Percentiles rank a stretch among this genome's conserved stretches.
phyloP scores from a whole-genome alignment of 2,888 invertebrate genomes.

The Thelaira solivaga region DNA sequence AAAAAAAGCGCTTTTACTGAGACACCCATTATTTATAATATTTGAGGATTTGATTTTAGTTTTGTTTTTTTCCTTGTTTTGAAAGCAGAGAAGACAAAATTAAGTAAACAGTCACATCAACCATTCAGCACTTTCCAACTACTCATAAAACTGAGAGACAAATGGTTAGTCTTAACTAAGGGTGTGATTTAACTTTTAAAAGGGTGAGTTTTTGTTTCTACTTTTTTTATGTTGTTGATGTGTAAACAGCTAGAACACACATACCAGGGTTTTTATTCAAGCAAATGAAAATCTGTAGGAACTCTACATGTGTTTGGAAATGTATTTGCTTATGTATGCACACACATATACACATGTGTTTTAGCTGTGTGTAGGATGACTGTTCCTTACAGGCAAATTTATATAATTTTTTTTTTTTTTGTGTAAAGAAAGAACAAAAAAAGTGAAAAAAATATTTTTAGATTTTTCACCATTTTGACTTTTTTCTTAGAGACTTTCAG shows the following conservation, averaged over 20 bases:
- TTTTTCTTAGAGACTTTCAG: neutral
- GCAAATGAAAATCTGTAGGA: too few species aligned
- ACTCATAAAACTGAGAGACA: constrained; percentile 19
- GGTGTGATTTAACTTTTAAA: constrained; percentile 1
- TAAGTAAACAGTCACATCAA: neutral
- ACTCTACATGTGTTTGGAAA: too few species aligned
- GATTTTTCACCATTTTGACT: neutral
- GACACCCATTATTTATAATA: too few species aligned
- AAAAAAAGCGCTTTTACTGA: too few species aligned
- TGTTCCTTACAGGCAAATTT: too few species aligned
- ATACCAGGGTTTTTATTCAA: neutral
- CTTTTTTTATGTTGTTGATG: too few species aligned
- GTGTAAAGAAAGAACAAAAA: neutral
- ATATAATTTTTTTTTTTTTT: neutral
- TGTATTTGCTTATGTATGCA: neutral
- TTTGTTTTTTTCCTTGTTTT: neutral
- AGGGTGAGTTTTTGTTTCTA: neutral
- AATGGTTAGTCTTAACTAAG: constrained; percentile 3
- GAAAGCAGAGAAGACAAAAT: neutral
- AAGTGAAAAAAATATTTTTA: neutral
- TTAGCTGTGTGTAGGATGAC: neutral
- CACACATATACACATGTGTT: neutral
- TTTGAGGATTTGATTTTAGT: too few species aligned
- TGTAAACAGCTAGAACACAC: too few species aligned
- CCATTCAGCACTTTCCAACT: neutral